Evolutionary conservation across 2,797 vertebrate species (phyloP).

Genomic region (Salarias fasciatus): DNA sequence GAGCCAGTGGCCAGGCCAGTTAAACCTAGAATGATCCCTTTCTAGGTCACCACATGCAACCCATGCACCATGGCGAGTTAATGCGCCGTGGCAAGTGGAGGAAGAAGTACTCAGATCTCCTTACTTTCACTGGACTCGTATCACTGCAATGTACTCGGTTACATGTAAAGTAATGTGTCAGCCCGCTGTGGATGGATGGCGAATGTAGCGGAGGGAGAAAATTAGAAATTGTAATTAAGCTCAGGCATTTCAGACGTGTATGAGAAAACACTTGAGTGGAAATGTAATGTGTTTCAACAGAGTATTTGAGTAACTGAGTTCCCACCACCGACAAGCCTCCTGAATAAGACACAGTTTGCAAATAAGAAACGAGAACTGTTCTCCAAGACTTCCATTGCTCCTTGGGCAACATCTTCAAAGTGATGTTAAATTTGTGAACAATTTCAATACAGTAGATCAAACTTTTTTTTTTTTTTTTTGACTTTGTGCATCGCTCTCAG

Average conservation of each 20-base stretch:
- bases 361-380: conserved; percentile 26
- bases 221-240: too few species aligned
- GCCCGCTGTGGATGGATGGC: too few species aligned
- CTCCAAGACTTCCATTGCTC: conserved; percentile 45
- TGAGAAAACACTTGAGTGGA: too few species aligned
- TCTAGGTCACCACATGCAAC: conserved; percentile 64
- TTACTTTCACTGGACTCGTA: background rate
- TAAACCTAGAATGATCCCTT: conserved; percentile 57
- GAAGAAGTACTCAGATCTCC: conserved; percentile 2
- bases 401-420: conserved; percentile 67
- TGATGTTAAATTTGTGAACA: conserved; percentile 46
- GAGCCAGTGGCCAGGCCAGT: conserved; percentile 51
- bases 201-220: too few species aligned
- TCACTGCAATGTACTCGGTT: too few species aligned
- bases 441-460: conserved; percentile 52
- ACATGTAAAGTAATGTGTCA: too few species aligned
- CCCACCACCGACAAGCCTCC: conserved; percentile 4
- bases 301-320: conserved; percentile 1
- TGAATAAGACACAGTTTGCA: conserved; percentile 14
- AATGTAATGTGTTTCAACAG: background rate
- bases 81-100: conserved; percentile 14
- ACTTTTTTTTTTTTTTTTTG: conserved; percentile 52
- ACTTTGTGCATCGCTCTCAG: conserved; percentile 42
- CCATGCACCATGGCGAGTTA: conserved; percentile 14
- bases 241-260: too few species aligned